These are phyloP conservation scores for Pasiphila rectangulata DNA, from an alignment of 2,888 invertebrate species.

Conservation along the genomic window DNA sequence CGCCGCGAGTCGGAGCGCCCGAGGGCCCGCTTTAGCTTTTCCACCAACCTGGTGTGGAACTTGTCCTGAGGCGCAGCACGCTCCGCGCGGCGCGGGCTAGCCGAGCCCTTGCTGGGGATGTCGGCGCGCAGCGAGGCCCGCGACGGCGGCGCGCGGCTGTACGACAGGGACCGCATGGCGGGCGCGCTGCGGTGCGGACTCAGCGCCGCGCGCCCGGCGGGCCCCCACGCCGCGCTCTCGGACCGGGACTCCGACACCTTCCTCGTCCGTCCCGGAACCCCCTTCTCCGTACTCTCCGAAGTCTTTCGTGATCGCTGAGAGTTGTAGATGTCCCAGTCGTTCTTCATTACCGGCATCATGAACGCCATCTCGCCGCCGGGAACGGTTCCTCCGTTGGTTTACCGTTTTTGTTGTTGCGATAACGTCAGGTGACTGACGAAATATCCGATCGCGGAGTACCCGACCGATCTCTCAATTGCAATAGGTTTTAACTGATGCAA, in stretches of 20 bases:
- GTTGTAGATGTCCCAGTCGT: conserved; percentile 96
- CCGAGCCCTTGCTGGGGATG: conserved; percentile 84
- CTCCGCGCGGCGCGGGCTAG: conserved; percentile 83
- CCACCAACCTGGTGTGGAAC: conserved; percentile 89
- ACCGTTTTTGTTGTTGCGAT: conserved; percentile 68
- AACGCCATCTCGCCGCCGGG: conserved; percentile 88
- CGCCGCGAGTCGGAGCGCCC: conserved; percentile 78
- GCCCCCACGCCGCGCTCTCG: conserved; percentile 82
- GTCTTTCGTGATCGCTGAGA: conserved; percentile 87
- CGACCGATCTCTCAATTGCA: conserved; percentile 33
- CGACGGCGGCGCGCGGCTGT: conserved; percentile 76
- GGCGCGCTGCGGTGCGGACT: conserved; percentile 85
- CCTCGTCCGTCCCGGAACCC: conserved; percentile 74
- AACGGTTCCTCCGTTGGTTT: conserved; percentile 64
- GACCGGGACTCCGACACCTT: conserved; percentile 89
- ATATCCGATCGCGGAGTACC: conserved; percentile 48
- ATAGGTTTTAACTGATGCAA: conserved; percentile 36
- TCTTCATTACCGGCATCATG: conserved; percentile 97
- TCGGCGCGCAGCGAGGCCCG: conserved; percentile 83
- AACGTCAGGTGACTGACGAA: conserved; percentile 46
- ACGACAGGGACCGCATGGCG: conserved; percentile 81
- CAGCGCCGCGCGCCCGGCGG: conserved; percentile 77
- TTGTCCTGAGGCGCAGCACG: conserved; percentile 82
- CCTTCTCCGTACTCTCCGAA: conserved; percentile 84
- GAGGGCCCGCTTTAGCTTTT: conserved; percentile 87